Conservation (phyloP, 2,888 invertebrate species). For the Caenorhabditis panamensis region DNA sequence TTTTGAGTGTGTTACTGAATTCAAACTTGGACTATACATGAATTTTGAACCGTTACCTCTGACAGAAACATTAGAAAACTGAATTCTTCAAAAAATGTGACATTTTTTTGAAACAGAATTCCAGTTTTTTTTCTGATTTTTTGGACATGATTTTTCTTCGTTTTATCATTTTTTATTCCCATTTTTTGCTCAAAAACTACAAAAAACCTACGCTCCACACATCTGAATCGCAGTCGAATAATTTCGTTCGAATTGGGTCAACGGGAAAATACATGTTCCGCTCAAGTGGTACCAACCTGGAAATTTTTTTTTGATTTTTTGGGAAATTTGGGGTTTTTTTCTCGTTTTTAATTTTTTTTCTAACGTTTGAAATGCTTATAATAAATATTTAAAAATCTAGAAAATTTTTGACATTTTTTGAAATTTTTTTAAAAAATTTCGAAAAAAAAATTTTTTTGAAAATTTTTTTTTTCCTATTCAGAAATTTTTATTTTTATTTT, state of each 20-base stretch:
- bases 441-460: no score
- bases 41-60: no score
- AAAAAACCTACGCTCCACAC: conserved; percentile 56
- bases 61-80: no score
- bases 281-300: conserved; percentile 48
- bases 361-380: background rate
- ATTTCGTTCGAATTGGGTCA: conserved; percentile 63
- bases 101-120: background rate
- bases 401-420: no score
- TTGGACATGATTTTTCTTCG: background rate
- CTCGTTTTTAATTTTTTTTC: background rate
- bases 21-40: no score
- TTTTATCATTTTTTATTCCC: background rate
- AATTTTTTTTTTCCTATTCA: no score
- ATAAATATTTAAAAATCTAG: no score
- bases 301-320: conserved; percentile 10
- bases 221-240: conserved; percentile 43
- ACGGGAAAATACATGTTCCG: conserved; percentile 49
- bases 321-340: background rate
- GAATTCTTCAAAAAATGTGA: background rate
- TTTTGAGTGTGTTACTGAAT: no score
- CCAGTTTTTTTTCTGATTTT: background rate
- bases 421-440: background rate
- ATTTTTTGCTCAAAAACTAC: background rate
- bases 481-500: background rate